phyloP scores from a whole-genome alignment of 53 echinoderm and acorn worm genomes.

The Mesocentrotus franciscanus region DNA sequence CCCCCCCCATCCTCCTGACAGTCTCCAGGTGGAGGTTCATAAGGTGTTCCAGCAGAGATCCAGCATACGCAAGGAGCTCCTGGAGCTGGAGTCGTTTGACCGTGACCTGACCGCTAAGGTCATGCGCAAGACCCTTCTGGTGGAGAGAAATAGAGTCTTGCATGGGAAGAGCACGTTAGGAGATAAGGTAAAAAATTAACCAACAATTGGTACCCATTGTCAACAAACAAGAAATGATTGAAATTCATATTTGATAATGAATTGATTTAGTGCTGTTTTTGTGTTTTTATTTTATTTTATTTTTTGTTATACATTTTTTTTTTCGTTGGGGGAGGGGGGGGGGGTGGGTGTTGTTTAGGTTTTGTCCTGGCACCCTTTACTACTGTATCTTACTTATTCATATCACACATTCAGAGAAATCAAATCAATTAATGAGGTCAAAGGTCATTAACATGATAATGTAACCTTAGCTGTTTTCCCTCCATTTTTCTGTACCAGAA shows the following conservation, averaged over 20 bases:
- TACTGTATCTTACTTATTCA: too few species aligned
- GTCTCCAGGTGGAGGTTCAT: constrained; percentile 73
- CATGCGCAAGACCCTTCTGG: constrained; percentile 81
- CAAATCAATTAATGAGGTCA: too few species aligned
- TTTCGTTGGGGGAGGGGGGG: too few species aligned
- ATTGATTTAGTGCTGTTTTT: too few species aligned
- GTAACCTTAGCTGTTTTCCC: too few species aligned
- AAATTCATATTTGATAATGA: background rate
- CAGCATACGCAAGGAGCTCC: constrained; percentile 88
- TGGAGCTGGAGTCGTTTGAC: constrained; percentile 95
- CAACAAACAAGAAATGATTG: background rate
- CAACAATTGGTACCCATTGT: background rate
- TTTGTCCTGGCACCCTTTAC: too few species aligned
- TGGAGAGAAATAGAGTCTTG: constrained; percentile 78
- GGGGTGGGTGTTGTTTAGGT: too few species aligned
- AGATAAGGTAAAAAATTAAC: constrained; percentile 81
- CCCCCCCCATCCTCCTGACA: constrained; percentile 3
- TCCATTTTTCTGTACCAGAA: too few species aligned
- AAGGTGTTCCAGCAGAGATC: constrained; percentile 81
- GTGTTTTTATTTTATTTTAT: too few species aligned
- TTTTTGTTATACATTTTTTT: too few species aligned
- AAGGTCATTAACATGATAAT: too few species aligned
- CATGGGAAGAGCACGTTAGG: constrained; percentile 76
- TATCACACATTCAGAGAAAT: too few species aligned
- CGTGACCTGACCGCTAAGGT: constrained; percentile 86